These are phyloP conservation scores for Neodiprion fabricii DNA, from an alignment of 1,140 invertebrate genomes.

Conservation along the genomic window DNA sequence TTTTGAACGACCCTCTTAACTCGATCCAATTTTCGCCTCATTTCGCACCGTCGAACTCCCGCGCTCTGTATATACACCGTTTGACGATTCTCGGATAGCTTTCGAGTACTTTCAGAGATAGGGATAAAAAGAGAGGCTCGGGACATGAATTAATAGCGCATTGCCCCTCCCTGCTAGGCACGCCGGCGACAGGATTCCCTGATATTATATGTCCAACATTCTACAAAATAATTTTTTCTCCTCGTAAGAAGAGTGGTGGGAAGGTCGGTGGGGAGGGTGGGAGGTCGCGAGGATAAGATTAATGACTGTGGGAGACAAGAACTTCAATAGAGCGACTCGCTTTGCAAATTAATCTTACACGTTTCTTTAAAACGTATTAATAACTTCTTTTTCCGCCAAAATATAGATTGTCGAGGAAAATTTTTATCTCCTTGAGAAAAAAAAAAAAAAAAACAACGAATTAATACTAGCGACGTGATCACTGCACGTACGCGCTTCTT, in stretches of 20 bases:
- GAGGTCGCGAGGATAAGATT: not conserved
- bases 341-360: slow-evolving; percentile 55
- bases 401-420: no score
- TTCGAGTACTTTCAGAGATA: no score
- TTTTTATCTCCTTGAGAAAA: no score
- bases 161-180: slow-evolving; percentile 42
- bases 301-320: slow-evolving; percentile 35
- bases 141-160: slow-evolving; percentile 48
- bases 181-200: slow-evolving; percentile 49
- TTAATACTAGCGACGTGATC: no score
- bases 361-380: slow-evolving; percentile 54
- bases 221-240: slow-evolving; percentile 53
- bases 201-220: slow-evolving; percentile 51
- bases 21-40: no score
- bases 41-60: no score
- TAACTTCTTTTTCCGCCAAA: slow-evolving; percentile 40
- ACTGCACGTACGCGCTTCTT: no score
- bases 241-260: slow-evolving; percentile 37
- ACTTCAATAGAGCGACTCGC: slow-evolving; percentile 47
- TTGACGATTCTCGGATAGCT: no score
- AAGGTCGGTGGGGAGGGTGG: no score
- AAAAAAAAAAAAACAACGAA: no score
- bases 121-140: slow-evolving; percentile 26
- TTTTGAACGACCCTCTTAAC: no score
- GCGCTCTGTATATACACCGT: no score